Evolutionary conservation across 1,140 invertebrate genomes (phyloP).

Genomic region (Hypothenemus hampei): DNA sequence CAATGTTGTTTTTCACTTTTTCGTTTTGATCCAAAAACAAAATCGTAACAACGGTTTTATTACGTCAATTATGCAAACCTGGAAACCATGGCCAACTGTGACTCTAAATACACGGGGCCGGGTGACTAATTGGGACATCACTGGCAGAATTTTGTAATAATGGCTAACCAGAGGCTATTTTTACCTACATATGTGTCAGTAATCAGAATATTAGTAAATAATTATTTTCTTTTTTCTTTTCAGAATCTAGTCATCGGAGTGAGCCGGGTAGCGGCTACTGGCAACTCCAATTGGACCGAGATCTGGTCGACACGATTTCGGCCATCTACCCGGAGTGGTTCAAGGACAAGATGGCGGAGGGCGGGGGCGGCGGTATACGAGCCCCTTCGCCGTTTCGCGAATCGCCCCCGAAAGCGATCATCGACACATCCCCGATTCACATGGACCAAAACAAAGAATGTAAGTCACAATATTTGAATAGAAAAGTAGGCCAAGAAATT

Average conservation of each 20-base stretch:
- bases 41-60: no score
- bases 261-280: constrained; percentile 76
- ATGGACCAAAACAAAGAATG: constrained; percentile 98
- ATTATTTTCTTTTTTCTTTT: constrained; percentile 46
- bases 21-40: no score
- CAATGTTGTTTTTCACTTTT: no score
- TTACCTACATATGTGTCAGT: no score
- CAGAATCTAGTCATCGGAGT: constrained; percentile 74
- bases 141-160: no score
- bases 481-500: no score
- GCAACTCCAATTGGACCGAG: constrained; percentile 84
- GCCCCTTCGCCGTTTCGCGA: constrained; percentile 37
- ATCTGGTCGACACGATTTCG: constrained; percentile 83
- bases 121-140: no score
- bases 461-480: constrained; percentile 52
- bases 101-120: no score
- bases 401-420: constrained; percentile 80
- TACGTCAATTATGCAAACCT: no score
- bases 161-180: no score
- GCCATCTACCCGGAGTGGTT: constrained; percentile 90
- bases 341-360: constrained; percentile 65
- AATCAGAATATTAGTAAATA: no score
- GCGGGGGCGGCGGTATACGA: constrained; percentile 42
- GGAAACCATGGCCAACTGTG: no score
- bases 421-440: constrained; percentile 83